Percentiles rank a stretch among this genome's conserved stretches.
Evolutionary conservation across 2,113 vertebrate genomes (phyloP).

Genomic region (Hemicordylus capensis): DNA sequence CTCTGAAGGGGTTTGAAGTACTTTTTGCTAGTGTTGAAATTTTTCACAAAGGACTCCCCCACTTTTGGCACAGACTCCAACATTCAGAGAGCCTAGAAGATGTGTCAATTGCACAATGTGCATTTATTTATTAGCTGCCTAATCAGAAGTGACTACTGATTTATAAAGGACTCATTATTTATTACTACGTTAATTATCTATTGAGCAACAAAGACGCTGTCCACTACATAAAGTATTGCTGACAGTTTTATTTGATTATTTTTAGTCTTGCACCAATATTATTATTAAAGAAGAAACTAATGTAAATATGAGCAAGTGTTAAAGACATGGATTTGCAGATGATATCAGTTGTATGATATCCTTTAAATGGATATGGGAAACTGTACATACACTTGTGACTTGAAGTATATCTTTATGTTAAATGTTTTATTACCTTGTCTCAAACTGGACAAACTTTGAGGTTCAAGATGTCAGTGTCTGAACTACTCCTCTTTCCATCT

Average conservation of each 20-base stretch:
- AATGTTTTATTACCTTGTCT: conserved; percentile 7
- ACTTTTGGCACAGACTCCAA: conserved; percentile 10
- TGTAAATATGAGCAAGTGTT: conserved; percentile 72
- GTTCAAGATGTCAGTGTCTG: not conserved
- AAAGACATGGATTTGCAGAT: conserved; percentile 56
- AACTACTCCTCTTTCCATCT: not conserved
- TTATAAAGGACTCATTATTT: conserved; percentile 76
- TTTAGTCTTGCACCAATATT: conserved; percentile 19
- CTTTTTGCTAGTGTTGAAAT: conserved; percentile 12
- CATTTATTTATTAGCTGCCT: conserved; percentile 72
- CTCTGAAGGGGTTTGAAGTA: not conserved
- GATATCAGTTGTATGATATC: conserved; percentile 80
- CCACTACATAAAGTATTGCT: conserved; percentile 13
- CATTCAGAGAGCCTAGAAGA: conserved; percentile 64
- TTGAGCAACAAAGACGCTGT: conserved; percentile 29
- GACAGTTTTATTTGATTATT: conserved; percentile 8
- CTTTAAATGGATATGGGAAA: conserved; percentile 69
- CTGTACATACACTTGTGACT: conserved; percentile 76
- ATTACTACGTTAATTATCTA: conserved; percentile 58
- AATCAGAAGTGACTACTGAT: conserved; percentile 76
- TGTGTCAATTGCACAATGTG: conserved; percentile 69
- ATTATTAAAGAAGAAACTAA: conserved; percentile 29
- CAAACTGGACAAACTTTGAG: not conserved
- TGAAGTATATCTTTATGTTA: conserved; percentile 67
- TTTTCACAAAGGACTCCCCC: not conserved